Percentiles rank a stretch among this genome's conserved stretches.
These are phyloP conservation scores for Riparia riparia DNA, from an alignment of 2,113 vertebrate genomes.

Conservation along the genomic window DNA sequence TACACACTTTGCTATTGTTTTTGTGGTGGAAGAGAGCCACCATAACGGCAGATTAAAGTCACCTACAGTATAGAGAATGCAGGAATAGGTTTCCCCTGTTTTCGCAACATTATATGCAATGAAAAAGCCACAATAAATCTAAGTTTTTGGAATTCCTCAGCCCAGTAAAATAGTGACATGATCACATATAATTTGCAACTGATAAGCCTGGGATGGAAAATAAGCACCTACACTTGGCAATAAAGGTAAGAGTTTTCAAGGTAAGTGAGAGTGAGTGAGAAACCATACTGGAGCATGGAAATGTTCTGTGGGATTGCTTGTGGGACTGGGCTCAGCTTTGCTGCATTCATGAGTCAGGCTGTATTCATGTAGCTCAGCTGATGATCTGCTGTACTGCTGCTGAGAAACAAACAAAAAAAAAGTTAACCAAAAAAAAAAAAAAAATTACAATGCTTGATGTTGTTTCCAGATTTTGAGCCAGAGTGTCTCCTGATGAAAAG, in stretches of 20 bases:
- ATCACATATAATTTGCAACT: background rate
- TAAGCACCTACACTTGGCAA: background rate
- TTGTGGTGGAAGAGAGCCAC: background rate
- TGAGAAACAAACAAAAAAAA: background rate
- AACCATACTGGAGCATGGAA: background rate
- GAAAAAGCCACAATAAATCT: background rate
- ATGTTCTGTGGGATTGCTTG: background rate
- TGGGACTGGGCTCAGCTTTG: background rate
- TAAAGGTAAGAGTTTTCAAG: background rate
- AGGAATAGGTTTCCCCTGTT: accelerated
- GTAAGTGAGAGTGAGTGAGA: background rate
- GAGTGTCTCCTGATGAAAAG: background rate
- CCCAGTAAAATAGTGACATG: background rate
- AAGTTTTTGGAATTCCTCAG: background rate
- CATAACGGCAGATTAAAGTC: background rate
- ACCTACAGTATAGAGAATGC: background rate
- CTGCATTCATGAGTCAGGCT: background rate
- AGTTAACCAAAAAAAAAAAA: background rate
- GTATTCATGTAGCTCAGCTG: background rate
- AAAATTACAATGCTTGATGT: background rate
- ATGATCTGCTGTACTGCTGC: background rate
- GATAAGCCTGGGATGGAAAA: background rate
- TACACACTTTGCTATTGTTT: background rate
- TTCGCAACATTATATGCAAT: background rate
- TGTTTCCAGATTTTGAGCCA: background rate